These are phyloP conservation scores for Enhydra lutris DNA, from an alignment of 2,113 vertebrate species.

Conservation along the genomic window DNA sequence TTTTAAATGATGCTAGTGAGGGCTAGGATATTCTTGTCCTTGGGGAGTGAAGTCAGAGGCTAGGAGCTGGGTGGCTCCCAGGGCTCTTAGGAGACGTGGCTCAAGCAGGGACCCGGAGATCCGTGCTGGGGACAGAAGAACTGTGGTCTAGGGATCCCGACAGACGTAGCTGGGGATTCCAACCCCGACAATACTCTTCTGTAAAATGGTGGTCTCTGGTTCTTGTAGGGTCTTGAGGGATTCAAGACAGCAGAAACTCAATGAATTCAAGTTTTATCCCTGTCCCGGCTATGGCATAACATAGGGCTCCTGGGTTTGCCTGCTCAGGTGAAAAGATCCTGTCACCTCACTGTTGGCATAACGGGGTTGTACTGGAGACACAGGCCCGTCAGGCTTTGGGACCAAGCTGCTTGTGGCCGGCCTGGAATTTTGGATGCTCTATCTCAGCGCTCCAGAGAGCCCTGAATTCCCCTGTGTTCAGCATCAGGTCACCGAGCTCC, in stretches of 20 bases:
- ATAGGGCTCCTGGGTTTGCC: neutral
- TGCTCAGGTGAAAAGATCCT: neutral
- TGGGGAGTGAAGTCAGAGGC: neutral
- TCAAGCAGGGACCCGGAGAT: neutral
- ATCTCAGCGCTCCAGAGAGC: rapidly evolving
- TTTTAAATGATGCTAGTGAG: neutral
- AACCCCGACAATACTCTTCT: neutral
- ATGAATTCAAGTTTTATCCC: neutral
- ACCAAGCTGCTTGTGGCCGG: neutral
- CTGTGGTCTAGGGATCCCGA: neutral
- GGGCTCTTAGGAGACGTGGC: rapidly evolving
- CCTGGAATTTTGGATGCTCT: neutral
- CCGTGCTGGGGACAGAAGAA: neutral
- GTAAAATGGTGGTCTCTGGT: neutral
- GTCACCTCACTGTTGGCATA: rapidly evolving
- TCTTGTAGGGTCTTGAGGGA: neutral
- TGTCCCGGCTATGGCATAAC: neutral
- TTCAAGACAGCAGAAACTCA: neutral
- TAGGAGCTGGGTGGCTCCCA: neutral
- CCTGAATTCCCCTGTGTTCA: neutral
- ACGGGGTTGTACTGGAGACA: neutral
- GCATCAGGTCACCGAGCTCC: neutral
- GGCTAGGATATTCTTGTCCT: neutral
- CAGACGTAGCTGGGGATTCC: neutral
- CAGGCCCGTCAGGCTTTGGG: neutral